Conservation (phyloP, 2,113 vertebrate species). For the Corynorhinus townsendii region DNA sequence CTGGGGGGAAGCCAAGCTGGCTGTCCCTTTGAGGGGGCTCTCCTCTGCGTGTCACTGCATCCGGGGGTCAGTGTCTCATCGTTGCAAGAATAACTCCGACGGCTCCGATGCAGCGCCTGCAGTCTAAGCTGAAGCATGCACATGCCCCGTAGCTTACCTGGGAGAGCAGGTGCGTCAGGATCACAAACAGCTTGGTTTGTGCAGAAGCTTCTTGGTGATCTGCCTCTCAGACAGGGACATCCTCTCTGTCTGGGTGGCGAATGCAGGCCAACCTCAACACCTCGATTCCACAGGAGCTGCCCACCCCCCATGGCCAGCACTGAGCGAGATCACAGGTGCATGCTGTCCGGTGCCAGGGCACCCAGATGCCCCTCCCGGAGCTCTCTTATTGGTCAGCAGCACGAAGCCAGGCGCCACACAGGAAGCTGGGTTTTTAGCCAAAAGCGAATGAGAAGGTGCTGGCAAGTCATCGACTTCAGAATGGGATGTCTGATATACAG, state of each 20-base stretch:
- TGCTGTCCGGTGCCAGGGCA: too few species aligned
- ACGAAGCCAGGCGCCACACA: not conserved
- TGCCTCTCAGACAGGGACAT: not conserved
- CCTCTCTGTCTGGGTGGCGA: not conserved
- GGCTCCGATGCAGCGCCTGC: not conserved
- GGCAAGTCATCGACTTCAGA: too few species aligned
- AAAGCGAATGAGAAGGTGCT: too few species aligned
- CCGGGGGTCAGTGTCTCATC: not conserved
- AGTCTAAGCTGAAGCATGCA: too few species aligned
- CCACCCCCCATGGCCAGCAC: not conserved
- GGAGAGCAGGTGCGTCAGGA: not conserved
- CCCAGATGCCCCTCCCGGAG: not conserved
- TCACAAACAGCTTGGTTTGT: not conserved
- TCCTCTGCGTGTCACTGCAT: not conserved
- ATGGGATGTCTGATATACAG: too few species aligned
- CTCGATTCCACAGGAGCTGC: too few species aligned
- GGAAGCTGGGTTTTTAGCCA: too few species aligned
- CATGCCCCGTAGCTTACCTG: not conserved
- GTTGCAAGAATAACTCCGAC: not conserved
- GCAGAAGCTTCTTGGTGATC: not conserved
- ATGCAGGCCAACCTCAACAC: not conserved
- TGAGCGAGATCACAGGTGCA: not conserved
- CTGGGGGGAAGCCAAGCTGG: not conserved
- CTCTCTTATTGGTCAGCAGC: not conserved
- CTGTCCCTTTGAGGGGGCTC: not conserved